phyloP scores from a whole-genome alignment of 2,797 vertebrate genomes.

The Microchirus variegatus region DNA sequence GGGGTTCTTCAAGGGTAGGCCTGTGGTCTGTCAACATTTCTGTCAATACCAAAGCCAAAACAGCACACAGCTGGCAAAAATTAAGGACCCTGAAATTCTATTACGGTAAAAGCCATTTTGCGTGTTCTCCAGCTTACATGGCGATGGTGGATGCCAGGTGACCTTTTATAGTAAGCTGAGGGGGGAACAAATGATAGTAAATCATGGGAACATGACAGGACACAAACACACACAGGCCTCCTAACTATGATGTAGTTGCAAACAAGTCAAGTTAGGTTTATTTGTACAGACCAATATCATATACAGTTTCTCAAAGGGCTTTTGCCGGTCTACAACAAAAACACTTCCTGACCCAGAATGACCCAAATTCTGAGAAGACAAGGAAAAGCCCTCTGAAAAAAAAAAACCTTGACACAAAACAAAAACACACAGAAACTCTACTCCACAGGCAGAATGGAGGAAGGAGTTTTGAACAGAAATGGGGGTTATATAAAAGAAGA shows the following conservation, averaged over 20 bases:
- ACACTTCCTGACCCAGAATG: conserved; percentile 54
- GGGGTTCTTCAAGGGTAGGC: conserved; percentile 66
- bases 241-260: conserved; percentile 45
- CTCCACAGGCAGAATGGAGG: not conserved
- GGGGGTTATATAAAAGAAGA: too few relatives aligned
- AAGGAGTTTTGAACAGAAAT: conserved; percentile 3
- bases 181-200: conserved; percentile 70
- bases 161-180: conserved; percentile 71
- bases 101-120: conserved; percentile 89
- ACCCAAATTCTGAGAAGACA: conserved; percentile 42
- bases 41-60: conserved; percentile 72
- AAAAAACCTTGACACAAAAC: conserved; percentile 34
- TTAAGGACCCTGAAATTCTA: conserved; percentile 87
- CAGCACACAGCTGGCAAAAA: conserved; percentile 90
- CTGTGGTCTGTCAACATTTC: conserved; percentile 76
- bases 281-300: conserved; percentile 58
- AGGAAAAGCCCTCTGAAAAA: conserved; percentile 61
- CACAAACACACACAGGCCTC: conserved; percentile 43
- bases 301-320: conserved; percentile 54
- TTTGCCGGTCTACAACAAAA: conserved; percentile 41
- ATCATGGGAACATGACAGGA: conserved; percentile 56
- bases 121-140: conserved; percentile 84
- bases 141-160: conserved; percentile 78
- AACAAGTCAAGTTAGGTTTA: conserved; percentile 60
- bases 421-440: conserved; percentile 29